These are phyloP conservation scores for Apamea epomidion DNA, from an alignment of 2,888 invertebrate species.

Conservation along the genomic window DNA sequence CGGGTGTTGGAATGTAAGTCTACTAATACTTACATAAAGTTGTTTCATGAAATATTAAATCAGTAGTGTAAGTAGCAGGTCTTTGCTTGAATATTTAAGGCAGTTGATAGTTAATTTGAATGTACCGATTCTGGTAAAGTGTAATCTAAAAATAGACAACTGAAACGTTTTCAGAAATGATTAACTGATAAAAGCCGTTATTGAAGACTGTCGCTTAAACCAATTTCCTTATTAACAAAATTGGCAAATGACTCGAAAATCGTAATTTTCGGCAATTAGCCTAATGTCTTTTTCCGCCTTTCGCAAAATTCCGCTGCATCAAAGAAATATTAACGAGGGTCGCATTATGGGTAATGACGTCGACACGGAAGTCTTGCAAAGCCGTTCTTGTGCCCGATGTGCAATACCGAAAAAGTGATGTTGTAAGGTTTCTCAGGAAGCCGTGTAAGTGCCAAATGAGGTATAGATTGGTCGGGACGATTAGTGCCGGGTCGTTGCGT, in stretches of 20 bases:
- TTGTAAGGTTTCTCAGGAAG: conserved; percentile 73
- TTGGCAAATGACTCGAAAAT: conserved; percentile 51
- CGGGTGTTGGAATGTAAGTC: conserved; percentile 31
- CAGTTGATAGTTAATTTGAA: conserved; percentile 6
- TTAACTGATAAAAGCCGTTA: neutral
- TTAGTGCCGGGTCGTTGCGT: conserved; percentile 70
- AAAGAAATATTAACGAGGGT: conserved; percentile 51
- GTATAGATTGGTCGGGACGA: conserved; percentile 71
- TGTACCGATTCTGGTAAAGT: neutral
- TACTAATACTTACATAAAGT: conserved; percentile 16
- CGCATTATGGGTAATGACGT: conserved; percentile 55
- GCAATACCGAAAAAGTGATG: conserved; percentile 65
- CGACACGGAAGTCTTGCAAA: conserved; percentile 57
- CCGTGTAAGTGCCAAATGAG: conserved; percentile 67
- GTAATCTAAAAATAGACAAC: neutral
- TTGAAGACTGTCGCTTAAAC: neutral
- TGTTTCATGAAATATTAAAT: conserved; percentile 53
- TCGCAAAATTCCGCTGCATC: conserved; percentile 33
- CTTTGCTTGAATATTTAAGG: conserved; percentile 32
- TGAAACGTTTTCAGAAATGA: neutral
- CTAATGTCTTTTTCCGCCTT: conserved; percentile 47
- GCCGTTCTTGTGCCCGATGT: conserved; percentile 46
- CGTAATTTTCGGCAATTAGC: conserved; percentile 54
- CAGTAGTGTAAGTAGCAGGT: neutral
- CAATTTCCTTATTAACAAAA: conserved; percentile 42